Conservation (phyloP, 2,797 vertebrate species). For the Anableps anableps region DNA sequence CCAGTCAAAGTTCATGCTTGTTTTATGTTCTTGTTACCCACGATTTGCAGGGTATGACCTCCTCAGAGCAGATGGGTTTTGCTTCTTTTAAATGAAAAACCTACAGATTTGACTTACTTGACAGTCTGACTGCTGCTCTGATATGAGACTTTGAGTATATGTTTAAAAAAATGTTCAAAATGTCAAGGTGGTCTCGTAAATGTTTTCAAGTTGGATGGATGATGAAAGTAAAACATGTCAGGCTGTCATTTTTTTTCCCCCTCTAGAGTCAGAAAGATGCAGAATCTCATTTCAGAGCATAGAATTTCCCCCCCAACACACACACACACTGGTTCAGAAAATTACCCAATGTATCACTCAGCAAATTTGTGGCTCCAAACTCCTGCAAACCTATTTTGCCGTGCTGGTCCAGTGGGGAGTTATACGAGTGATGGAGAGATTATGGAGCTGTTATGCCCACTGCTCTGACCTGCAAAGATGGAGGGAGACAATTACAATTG, state of each 20-base stretch:
- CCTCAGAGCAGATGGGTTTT: not conserved
- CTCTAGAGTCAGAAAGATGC: constrained; percentile 8
- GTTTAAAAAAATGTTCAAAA: not conserved
- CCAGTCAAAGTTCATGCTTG: not conserved
- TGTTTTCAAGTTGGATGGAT: not conserved
- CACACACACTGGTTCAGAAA: constrained; percentile 13
- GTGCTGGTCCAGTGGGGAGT: constrained; percentile 20
- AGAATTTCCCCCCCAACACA: not conserved
- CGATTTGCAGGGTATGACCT: not conserved
- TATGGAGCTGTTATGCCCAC: constrained; percentile 41
- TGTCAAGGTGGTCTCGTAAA: not conserved
- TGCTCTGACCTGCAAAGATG: constrained; percentile 68
- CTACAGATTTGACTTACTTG: fast-evolving
- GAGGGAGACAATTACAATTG: constrained; percentile 68
- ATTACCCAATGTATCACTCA: constrained; percentile 25
- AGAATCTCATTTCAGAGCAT: constrained; percentile 17
- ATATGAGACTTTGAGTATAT: not conserved
- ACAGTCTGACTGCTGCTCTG: not conserved
- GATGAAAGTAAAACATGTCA: constrained; percentile 2
- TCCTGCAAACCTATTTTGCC: constrained; percentile 39
- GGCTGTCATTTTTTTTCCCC: not conserved
- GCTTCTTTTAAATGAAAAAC: not conserved
- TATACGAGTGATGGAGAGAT: constrained; percentile 43
- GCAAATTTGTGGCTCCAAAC: constrained; percentile 40
- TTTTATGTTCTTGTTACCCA: not conserved